Conservation (phyloP, 2,888 invertebrate genomes). For the Tipula confusa region DNA sequence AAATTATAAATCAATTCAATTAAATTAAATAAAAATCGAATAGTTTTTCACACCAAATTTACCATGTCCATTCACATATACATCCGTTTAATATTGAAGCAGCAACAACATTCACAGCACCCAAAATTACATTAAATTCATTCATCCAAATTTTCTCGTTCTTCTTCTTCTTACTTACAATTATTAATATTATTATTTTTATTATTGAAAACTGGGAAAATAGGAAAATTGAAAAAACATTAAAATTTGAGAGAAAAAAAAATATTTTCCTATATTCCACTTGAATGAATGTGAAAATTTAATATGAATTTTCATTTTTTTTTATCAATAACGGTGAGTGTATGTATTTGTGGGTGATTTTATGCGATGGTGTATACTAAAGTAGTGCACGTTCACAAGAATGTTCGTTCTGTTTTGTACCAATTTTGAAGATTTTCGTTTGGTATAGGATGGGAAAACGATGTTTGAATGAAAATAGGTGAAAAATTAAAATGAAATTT, state of each 20-base stretch:
- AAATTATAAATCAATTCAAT: slow-evolving; percentile 20
- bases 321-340: not conserved
- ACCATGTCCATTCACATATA: not conserved
- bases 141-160: not conserved
- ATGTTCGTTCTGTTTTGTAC: not conserved
- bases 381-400: not conserved
- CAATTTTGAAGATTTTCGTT: slow-evolving; percentile 8
- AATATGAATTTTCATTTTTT: slow-evolving; percentile 27
- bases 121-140: not conserved
- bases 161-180: not conserved
- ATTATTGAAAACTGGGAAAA: not conserved
- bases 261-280: not conserved
- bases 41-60: slow-evolving; percentile 5
- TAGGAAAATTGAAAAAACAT: slow-evolving; percentile 1
- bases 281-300: slow-evolving; percentile 21
- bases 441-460: not conserved
- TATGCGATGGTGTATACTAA: not conserved
- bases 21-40: not conserved
- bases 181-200: not conserved
- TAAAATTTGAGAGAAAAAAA: not conserved
- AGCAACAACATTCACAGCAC: not conserved
- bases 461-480: not conserved
- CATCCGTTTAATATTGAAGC: not conserved
- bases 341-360: not conserved
- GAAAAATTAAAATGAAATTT: not conserved